Evolutionary conservation across 2,888 invertebrate species (phyloP), one percentile per base, ranked within the genome.

Genomic region (Asteroscopus sphinx): DNA sequence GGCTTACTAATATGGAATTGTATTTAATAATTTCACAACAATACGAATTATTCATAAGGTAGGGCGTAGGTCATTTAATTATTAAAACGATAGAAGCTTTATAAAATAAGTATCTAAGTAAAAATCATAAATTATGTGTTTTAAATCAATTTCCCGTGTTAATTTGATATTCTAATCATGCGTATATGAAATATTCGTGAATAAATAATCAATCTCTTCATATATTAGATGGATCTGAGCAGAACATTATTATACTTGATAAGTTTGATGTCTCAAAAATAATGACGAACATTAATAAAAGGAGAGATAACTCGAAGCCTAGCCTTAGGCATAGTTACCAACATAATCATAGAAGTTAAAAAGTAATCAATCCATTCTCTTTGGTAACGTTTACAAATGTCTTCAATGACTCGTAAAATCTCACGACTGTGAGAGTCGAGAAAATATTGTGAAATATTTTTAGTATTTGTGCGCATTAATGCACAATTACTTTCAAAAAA

Each of bases 321-420:
- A 81, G 90, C 92, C 90, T 68, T 69, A 86, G 91, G 90, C 90
- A 76, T 82, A 70, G 81, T 81, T 86, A 82, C 85, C 77, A 86
- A 82, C 86, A 88, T 91, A 90, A 90, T 91, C 89, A 87, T 86
- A 86, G 86, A 92, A 91, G 88, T 93, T 92, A 92, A 92, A 92
- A 93, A 91, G 92, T 89, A 90, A 93, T 93, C 91, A 92, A 93
- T 93, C 90, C 89, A 86, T 91, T 91, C 91, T 90, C 89, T 91
- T 92, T 87, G 86, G 86, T 83, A 91, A 93, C 87, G 77, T 86
- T 87, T 85, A 90, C 87, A 90, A 90, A 90, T 89, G 85, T 89
- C 87, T 92, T 91, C 89, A 89, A 89, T 91, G 89, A 91, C 88
- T 91, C 85, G 88, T 91, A 87, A 90, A 91, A 89, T 89, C 84